phyloP scores from a whole-genome alignment of 2,888 invertebrate species.

The Limnephilus auricula region DNA sequence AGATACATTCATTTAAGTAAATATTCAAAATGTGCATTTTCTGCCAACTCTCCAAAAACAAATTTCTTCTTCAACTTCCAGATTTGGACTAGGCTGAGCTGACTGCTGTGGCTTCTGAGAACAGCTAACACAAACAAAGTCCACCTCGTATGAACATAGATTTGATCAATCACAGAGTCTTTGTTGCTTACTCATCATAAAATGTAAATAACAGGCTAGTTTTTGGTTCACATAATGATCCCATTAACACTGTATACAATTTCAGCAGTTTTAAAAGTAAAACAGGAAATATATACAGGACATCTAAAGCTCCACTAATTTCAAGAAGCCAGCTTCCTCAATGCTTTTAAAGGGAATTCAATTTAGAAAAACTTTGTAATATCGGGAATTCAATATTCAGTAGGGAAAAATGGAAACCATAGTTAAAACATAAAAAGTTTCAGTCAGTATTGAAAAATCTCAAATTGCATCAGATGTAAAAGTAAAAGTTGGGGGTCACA shows the following conservation, averaged over 20 bases:
- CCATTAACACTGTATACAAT: neutral
- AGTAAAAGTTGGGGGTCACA: neutral
- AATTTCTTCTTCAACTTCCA: neutral
- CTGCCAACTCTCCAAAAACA: neutral
- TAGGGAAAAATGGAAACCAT: neutral
- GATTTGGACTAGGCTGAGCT: neutral
- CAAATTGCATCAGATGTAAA: too few species aligned
- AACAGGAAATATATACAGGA: neutral
- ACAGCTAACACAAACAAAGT: neutral
- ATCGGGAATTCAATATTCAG: too few species aligned
- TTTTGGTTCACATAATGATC: neutral
- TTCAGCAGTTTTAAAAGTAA: neutral
- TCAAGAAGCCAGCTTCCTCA: neutral
- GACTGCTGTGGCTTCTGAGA: neutral
- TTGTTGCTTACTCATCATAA: neutral
- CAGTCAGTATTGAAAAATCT: too few species aligned
- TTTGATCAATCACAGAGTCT: constrained; percentile 17
- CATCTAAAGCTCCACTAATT: neutral
- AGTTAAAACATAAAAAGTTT: too few species aligned
- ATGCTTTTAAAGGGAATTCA: neutral
- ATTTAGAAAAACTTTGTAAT: neutral
- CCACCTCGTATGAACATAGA: neutral
- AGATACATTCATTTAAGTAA: neutral
- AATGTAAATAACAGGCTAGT: neutral
- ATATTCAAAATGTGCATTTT: neutral